Evolutionary conservation across 2,888 invertebrate genomes (phyloP).

Genomic region (Caenorhabditis sinica): DNA sequence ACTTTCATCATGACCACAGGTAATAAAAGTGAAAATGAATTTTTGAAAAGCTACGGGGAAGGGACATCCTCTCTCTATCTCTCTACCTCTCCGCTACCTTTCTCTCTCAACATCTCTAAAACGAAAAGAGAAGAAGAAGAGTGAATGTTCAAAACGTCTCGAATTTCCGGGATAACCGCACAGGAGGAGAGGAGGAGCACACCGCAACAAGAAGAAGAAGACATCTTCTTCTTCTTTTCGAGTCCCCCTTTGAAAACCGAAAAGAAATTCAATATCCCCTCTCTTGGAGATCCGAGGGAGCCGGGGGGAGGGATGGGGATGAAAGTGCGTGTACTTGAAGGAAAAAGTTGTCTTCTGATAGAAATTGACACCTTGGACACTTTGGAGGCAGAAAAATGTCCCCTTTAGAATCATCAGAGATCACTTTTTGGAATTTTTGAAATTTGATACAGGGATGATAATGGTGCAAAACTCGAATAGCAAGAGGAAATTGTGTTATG

Average conservation of each 20-base stretch:
- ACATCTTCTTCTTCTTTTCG: constrained; percentile 7
- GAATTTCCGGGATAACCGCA: constrained; percentile 64
- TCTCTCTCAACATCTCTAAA: no score
- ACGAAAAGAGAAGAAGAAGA: neutral
- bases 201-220: constrained; percentile 31
- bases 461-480: no score
- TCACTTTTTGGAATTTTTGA: neutral
- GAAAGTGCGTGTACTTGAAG: constrained; percentile 39
- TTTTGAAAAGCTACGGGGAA: no score
- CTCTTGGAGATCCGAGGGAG: neutral
- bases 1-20: no score
- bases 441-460: neutral
- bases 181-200: no score
- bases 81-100: no score
- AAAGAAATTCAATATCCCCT: constrained; percentile 43
- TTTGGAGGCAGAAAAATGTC: neutral
- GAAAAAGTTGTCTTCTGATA: constrained; percentile 17
- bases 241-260: neutral
- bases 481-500: constrained; percentile 7
- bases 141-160: constrained; percentile 59
- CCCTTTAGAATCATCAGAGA: constrained; percentile 7
- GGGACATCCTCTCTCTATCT: no score
- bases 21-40: no score
- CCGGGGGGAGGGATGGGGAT: no score
- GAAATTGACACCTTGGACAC: constrained; percentile 30